A percentile compares a stretch with the other conserved stretches of the same genome.
Conservation (phyloP, 2,113 vertebrate species). For the Rattus norvegicus region GRCr8 NC_086034.1:48280001-48280500, state of each 20-base stretch:
- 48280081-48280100: neutral
- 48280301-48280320: fast-evolving
- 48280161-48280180: too few species aligned
- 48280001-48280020: neutral
- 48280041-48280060: neutral
- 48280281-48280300: neutral
- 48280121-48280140: neutral
- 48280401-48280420: neutral
- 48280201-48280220: neutral
- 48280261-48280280: neutral
- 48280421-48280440: neutral
- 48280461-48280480: neutral
- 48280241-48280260: too few species aligned
- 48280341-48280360: neutral
- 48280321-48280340: neutral
- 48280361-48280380: neutral
- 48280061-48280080: neutral
- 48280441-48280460: neutral
- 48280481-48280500: neutral
- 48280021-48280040: neutral
- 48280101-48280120: neutral
- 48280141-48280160: neutral
- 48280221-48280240: neutral
- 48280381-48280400: neutral
- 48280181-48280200: too few species aligned